Evolutionary conservation across 2,888 invertebrate species (phyloP).

Genomic region (Morpho achilles): DNA sequence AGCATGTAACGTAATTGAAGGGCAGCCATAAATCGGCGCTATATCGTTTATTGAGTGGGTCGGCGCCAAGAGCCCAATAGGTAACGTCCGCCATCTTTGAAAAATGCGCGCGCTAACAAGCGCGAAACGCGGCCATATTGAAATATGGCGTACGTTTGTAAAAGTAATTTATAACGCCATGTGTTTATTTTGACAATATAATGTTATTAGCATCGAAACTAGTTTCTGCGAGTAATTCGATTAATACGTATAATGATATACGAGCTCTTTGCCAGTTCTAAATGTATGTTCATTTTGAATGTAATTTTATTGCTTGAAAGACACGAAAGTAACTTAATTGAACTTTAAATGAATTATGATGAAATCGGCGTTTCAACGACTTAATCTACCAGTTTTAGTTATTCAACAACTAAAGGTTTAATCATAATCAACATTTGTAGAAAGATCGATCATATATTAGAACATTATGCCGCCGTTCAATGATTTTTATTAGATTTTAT

Average conservation of each 20-base stretch:
- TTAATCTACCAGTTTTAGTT: constrained; percentile 34
- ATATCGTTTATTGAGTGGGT: constrained; percentile 46
- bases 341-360: constrained; percentile 33
- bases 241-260: not conserved
- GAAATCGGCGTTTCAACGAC: constrained; percentile 38
- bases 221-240: not conserved
- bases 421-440: not conserved
- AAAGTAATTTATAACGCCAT: not conserved
- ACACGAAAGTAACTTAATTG: constrained; percentile 31
- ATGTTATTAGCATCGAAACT: not conserved
- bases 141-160: constrained; percentile 38
- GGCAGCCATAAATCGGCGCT: constrained; percentile 45
- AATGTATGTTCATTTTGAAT: not conserved
- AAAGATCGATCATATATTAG: too few species aligned
- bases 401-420: constrained; percentile 21
- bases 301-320: constrained; percentile 32
- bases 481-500: too few species aligned
- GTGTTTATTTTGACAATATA: constrained; percentile 5
- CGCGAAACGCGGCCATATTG: constrained; percentile 37
- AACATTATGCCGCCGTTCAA: too few species aligned
- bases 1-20: constrained; percentile 34
- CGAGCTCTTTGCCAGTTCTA: not conserved
- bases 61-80: constrained; percentile 43
- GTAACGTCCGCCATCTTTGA: constrained; percentile 47
- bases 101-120: constrained; percentile 54